Conservation (phyloP, 2,797 vertebrate species). For the Phrynocephalus guinanensis region DNA sequence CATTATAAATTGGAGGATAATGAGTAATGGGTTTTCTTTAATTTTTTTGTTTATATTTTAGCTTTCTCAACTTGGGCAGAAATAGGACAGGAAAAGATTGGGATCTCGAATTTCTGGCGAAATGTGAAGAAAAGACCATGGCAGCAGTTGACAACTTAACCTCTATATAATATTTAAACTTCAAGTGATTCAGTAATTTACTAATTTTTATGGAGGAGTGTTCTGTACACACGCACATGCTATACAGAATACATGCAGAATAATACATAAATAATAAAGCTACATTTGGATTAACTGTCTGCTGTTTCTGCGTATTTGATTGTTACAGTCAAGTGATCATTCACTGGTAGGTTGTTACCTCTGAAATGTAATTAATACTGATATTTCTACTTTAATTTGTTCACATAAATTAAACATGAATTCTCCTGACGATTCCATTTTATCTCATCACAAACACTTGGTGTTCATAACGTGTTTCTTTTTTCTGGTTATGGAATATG, state of each 20-base stretch:
- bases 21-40: conserved; percentile 11
- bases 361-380: background rate
- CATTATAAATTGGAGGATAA: background rate
- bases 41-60: conserved; percentile 72
- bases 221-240: conserved; percentile 62
- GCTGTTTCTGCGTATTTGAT: conserved; percentile 47
- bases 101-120: conserved; percentile 48
- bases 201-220: conserved; percentile 69
- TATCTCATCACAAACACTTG: background rate
- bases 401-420: conserved; percentile 38
- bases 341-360: background rate
- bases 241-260: conserved; percentile 67
- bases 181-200: conserved; percentile 61
- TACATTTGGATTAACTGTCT: conserved; percentile 48
- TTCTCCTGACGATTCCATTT: conserved; percentile 2
- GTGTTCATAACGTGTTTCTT: background rate
- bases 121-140: conserved; percentile 58
- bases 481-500: no score
- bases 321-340: conserved; percentile 16
- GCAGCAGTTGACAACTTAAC: conserved; percentile 54
- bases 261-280: conserved; percentile 75
- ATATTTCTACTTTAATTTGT: conserved; percentile 40
- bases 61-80: conserved; percentile 94
- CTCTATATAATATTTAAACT: conserved; percentile 66
- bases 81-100: conserved; percentile 76